Evolutionary conservation across 2,113 vertebrate genomes (phyloP), one percentile per base, ranked within the genome.

Genomic region (Phalacrocorax carbo): DNA sequence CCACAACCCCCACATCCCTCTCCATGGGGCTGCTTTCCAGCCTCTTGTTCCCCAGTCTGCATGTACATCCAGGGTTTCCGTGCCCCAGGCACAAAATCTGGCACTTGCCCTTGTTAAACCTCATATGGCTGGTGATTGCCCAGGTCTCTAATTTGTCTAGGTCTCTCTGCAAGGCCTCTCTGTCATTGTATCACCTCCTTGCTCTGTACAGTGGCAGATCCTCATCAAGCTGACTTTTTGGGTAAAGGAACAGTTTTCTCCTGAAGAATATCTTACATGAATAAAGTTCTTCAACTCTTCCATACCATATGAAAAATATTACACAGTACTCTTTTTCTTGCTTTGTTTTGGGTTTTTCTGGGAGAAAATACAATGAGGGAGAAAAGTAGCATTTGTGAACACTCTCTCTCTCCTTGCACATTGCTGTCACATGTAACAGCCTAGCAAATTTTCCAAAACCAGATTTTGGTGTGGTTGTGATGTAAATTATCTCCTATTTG

Each of bases 291-390:
- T 44, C n/a, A 82, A 9, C 11, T 52, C 8, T 75, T 86, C 6
- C 15, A n/a, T 44, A 42, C 2, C 7, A 25, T 13, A 32, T 9
- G 10, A 54, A 61, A 76, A 87, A 62, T 30, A 64, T 25, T 52
- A 7, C 16, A 42, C 10, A 57, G 36, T 36, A 27, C 1, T 27
- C 13, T 36, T 34, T 52, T 77, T 18, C 2, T 29, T 66, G 12
- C 2, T 66, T 85, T 70, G 17, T 3, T 54, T 30, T 14, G 4
- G 0, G 0, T 32, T 57, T 7, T 58, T 66, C 34, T 5, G 1
- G 5, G n/a, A 5, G 44, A 40, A 54, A 26, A 30, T 2, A 42
- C 11, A 79, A 19, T 15, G 18, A 22, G 12, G 18, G 36, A 82
- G 23, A 81, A 62, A 52, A 71, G 14, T 29, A 52, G 1, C 14